phyloP scores from a whole-genome alignment of 2,113 vertebrate species.

The Mesembrinibis cayennensis region DNA sequence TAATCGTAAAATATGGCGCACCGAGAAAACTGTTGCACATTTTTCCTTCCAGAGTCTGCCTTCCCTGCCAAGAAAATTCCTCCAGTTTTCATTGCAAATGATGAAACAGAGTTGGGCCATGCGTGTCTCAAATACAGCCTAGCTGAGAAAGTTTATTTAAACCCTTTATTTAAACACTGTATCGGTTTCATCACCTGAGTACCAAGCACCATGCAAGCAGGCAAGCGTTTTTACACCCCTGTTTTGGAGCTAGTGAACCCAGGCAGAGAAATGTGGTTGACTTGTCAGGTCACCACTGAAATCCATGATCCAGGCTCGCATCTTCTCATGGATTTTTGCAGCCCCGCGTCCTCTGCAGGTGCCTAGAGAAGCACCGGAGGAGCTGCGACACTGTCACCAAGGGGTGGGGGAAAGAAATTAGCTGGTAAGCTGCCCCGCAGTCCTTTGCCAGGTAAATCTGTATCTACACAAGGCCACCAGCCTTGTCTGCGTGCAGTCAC shows the following conservation, averaged over 20 bases:
- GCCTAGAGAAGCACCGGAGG: accelerated
- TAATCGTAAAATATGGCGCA: neutral
- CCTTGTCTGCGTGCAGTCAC: neutral
- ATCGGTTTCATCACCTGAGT: neutral
- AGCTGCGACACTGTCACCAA: neutral
- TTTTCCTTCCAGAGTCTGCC: neutral
- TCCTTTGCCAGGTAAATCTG: neutral
- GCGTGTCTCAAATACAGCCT: neutral
- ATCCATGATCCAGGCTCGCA: neutral
- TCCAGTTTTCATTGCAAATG: neutral
- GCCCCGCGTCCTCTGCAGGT: accelerated
- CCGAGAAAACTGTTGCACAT: neutral
- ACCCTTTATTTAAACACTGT: neutral
- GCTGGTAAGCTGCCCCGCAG: neutral
- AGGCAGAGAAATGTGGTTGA: neutral
- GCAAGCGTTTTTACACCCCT: neutral
- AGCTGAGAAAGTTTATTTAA: neutral
- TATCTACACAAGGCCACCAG: neutral
- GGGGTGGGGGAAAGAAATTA: neutral
- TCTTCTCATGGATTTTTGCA: neutral
- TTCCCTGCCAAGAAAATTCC: neutral
- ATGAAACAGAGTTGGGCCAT: neutral
- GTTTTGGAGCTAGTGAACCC: neutral
- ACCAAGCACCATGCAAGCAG: neutral
- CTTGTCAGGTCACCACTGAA: neutral